A percentile compares a stretch with the other conserved stretches of the same genome.
Conservation (phyloP, 2,797 vertebrate species). For the Florisuga fusca region DNA sequence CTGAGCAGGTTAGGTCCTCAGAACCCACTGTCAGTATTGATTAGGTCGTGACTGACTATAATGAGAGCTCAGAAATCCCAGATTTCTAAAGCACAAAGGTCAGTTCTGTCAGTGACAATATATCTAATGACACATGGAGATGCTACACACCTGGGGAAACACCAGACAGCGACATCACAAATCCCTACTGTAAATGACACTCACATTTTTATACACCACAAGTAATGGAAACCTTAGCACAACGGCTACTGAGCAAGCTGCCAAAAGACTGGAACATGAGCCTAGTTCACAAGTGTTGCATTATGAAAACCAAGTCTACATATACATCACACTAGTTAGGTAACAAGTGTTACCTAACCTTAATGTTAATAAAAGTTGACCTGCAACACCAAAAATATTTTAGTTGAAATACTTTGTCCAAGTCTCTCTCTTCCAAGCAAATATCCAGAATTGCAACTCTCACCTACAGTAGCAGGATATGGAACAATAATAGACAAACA, state of each 20-base stretch:
- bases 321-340: neutral
- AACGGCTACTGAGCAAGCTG: neutral
- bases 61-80: neutral
- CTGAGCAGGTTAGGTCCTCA: neutral
- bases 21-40: neutral
- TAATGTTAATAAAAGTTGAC: neutral
- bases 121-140: neutral
- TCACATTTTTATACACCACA: neutral
- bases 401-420: neutral
- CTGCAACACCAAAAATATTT: neutral
- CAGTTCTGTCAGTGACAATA: neutral
- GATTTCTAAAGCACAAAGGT: neutral
- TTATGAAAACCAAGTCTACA: neutral
- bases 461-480: accelerated
- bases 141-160: neutral
- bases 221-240: neutral
- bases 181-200: neutral
- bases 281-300: neutral
- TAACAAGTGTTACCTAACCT: neutral
- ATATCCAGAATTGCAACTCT: neutral
- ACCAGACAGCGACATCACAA: neutral
- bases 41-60: neutral
- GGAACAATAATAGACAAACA: neutral
- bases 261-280: neutral
- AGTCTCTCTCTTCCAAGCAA: no score